Evolutionary conservation across 1,140 invertebrate genomes (phyloP), one percentile per base, ranked within the genome.

Genomic region (Pseudoatta argentina): DNA sequence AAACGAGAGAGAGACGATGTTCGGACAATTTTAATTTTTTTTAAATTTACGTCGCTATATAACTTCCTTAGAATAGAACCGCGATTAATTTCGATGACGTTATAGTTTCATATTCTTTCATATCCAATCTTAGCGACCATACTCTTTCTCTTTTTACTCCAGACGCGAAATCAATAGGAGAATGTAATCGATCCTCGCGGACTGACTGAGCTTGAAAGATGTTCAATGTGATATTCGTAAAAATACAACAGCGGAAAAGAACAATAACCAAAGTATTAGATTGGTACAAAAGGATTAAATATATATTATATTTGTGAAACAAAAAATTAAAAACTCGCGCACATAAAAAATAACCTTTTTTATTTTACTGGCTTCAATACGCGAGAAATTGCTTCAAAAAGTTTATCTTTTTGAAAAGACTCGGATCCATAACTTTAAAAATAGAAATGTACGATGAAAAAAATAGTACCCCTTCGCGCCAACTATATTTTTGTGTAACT

Each of bases 1-100:
- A 18, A 81, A 66, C 30, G 61, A 85, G 48, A 89, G 81, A 89
- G 81, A 89, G 59, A 73, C 86, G 72, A 88, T 81, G 66, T 66
- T 78, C 55, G 66, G 61, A 69, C 53, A 21, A 53, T 51, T 73
- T 14, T 73, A 39, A 39, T 61, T 57, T 30, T 21, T 21, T 34
- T 30, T 30, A 3, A 21, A 34, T 34, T 83, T 51, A 59, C 18
- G 8, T 24, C 7, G 18, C 34, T 61, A 34, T 72, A 71, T 72
- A 71, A 82, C 71, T 73, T 61, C 14, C 10, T 53, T 7, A 8
- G 16, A 55, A 55, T 30, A 24, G n/a, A 69, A 59, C 24, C 30
- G 24, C 16, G 14, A 48, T 61, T 21, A 44, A 82, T 71, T 51
- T 82, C 39, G 69, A 30, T 61, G 14, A 63, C 18, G 21, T 63